Evolutionary conservation across 2,888 invertebrate species (phyloP).

Genomic region (Aporophyla nigra): DNA sequence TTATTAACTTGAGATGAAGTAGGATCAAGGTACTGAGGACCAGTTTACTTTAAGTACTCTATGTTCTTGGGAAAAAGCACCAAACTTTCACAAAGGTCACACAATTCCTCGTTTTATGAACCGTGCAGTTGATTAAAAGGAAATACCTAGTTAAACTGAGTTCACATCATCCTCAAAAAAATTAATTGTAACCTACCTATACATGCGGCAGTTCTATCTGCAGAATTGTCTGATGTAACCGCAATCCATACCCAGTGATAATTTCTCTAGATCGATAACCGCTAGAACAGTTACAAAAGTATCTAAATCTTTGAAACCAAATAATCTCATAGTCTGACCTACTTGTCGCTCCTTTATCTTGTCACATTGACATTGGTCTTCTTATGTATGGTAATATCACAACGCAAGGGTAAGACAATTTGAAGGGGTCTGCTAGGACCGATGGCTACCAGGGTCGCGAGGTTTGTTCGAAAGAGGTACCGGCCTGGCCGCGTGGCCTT

Average conservation of each 20-base stretch:
- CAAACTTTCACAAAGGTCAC: neutral
- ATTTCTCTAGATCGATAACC: neutral
- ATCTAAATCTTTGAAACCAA: constrained; percentile 5
- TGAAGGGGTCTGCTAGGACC: no score
- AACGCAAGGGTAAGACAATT: neutral
- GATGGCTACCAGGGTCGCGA: no score
- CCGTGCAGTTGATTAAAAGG: neutral
- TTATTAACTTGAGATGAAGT: neutral
- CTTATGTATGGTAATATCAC: no score
- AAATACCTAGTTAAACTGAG: neutral
- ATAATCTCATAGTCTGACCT: neutral
- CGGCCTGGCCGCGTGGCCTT: no score
- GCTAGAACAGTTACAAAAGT: constrained; percentile 5
- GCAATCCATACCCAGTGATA: neutral
- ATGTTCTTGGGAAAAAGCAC: neutral
- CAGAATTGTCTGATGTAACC: neutral
- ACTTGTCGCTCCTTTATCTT: neutral
- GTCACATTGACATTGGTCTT: no score
- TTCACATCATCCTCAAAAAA: neutral
- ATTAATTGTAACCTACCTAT: neutral
- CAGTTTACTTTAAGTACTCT: neutral
- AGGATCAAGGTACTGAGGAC: neutral
- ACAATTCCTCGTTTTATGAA: constrained; percentile 5
- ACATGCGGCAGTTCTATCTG: neutral
- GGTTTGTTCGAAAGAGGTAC: no score